Percentiles rank a stretch among this genome's conserved stretches.
phyloP scores from a whole-genome alignment of 2,888 invertebrate genomes.

The Aspidiotus destructor region DNA sequence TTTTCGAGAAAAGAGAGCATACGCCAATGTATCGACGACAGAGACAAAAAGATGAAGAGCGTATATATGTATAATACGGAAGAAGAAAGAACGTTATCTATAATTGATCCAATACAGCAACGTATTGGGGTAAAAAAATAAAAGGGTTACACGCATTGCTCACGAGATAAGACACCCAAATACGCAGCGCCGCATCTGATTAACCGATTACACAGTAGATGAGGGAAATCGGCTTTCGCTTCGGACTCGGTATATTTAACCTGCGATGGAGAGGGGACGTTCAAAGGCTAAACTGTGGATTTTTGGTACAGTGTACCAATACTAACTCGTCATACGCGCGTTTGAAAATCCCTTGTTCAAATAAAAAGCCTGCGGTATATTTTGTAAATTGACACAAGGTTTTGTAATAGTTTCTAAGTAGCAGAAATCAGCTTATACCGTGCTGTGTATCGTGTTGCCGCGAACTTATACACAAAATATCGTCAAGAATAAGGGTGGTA shows the following conservation, averaged over 20 bases:
- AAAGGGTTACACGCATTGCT: constrained; percentile 25
- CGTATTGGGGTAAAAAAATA: neutral
- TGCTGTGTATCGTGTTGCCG: neutral
- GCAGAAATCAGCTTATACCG: constrained; percentile 12
- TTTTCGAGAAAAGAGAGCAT: neutral
- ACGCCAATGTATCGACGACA: too few relatives aligned
- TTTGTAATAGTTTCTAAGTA: constrained; percentile 30
- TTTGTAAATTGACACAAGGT: constrained; percentile 32
- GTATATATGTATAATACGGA: neutral
- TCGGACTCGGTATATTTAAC: neutral
- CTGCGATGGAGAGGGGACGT: neutral
- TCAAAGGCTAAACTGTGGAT: too few relatives aligned
- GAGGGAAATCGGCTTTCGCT: constrained; percentile 7
- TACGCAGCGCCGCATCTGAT: constrained; percentile 29
- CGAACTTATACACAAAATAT: too few relatives aligned
- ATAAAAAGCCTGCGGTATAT: constrained; percentile 31
- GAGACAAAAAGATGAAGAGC: too few relatives aligned
- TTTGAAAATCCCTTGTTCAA: constrained; percentile 29
- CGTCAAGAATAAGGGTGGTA: too few relatives aligned
- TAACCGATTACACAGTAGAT: constrained; percentile 23
- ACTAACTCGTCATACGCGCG: neutral
- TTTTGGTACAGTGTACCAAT: too few relatives aligned
- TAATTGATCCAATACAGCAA: constrained; percentile 24
- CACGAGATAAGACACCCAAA: constrained; percentile 22
- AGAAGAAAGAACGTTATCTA: constrained; percentile 28